Base-by-base conservation (phyloP, 2,888 invertebrate genomes). In the Gonocerus acuteangulatus region DNA sequence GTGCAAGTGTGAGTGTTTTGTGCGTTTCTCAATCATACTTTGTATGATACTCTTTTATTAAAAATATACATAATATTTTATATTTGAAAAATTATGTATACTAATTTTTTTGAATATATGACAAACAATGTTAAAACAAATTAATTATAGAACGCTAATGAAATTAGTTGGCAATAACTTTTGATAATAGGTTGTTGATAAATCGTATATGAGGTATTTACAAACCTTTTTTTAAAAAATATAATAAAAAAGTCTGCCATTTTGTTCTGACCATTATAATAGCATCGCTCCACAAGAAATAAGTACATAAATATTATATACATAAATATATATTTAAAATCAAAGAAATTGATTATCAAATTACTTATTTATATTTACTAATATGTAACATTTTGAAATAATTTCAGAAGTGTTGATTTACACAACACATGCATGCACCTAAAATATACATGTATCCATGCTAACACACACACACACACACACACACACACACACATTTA, bases 91-190 rank as follows among this genome's bases (percentile, higher is more conserved):
- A 52, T 52, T 39, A 52, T 52, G 39, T 39, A 42, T 21, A 42
- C 19, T 36, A 52, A 34, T 36, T 21, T 21, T 42, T 34, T 42
- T 52, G 52, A 52, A 52, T 39, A 34, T 9, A 32, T 52, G 52
- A 39, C 51, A 52, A 39, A 52, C 19, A 22, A 34, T 52, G 18
- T 52, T 52, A 36, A 21, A 52, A n/a, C n/a, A 52, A 52, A 52
- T 42, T 36, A 52, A 52, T 9, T 52, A 42, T 34, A 52, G 39
- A 52, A 39, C 52, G 42, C 52, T 52, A 36, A 34, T 52, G 21
- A 52, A 52, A 52, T 52, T 52, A 52, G 52, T 52, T 42, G 52
- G 52, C 52, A 52, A 52, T 52, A 52, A 52, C 6, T 52, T 52
- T 51, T 52, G 36, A 52, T 52, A 52, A 52, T 52, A 52, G 52